phyloP scores from a whole-genome alignment of 1,140 invertebrate genomes.

The Diuraphis noxia region DNA sequence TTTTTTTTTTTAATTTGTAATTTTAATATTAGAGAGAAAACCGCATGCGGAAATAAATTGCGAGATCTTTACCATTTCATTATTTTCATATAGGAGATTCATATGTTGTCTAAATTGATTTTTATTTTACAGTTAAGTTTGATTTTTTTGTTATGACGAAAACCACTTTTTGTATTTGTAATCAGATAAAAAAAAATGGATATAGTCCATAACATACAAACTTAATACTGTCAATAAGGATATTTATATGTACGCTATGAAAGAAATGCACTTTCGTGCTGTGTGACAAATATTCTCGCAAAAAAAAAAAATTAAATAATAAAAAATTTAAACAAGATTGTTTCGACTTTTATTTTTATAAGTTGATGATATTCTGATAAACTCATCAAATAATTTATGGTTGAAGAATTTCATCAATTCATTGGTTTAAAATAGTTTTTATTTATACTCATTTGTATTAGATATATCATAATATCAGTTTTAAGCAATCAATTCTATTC shows the following conservation, averaged over 20 bases:
- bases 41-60: conserved; percentile 48
- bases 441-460: neutral
- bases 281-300: conserved; percentile 53
- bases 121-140: conserved; percentile 52
- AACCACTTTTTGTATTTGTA: conserved; percentile 52
- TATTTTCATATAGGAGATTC: conserved; percentile 47
- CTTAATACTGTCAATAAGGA: conserved; percentile 46
- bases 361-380: neutral
- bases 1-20: conserved; percentile 45
- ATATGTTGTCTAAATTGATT: conserved; percentile 44
- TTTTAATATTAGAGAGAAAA: conserved; percentile 49
- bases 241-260: conserved; percentile 43
- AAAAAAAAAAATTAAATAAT: conserved; percentile 48
- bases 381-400: neutral
- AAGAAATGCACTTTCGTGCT: conserved; percentile 49
- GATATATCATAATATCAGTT: conserved; percentile 1
- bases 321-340: conserved; percentile 42
- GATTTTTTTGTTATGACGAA: conserved; percentile 47
- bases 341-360: conserved; percentile 43
- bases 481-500: neutral
- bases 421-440: neutral
- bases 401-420: neutral
- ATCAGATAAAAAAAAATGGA: conserved; percentile 40
- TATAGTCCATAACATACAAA: conserved; percentile 48
- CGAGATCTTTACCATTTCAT: conserved; percentile 49